phyloP scores from a whole-genome alignment of 2,888 invertebrate genomes.

The Galerucella nymphaeae region DNA sequence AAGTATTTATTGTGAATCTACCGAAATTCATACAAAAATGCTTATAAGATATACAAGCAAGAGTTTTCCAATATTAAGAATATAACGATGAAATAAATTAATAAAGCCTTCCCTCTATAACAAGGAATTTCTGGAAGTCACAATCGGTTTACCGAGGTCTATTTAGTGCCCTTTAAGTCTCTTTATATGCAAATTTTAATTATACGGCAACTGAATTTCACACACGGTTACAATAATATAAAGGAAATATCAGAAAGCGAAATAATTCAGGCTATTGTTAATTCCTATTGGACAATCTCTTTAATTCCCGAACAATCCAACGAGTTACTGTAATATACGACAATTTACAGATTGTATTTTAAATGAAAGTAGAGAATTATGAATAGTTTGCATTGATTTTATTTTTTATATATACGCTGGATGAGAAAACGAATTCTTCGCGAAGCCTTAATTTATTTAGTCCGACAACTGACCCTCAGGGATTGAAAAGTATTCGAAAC shows the following conservation, averaged over 20 bases:
- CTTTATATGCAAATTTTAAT: background rate
- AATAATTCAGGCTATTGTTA: background rate
- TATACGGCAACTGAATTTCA: background rate
- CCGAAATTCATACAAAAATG: too few relatives aligned
- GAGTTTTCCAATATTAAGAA: too few relatives aligned
- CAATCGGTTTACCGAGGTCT: background rate
- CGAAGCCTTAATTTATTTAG: constrained; percentile 5
- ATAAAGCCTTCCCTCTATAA: background rate
- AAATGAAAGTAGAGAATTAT: too few relatives aligned
- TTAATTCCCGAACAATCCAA: background rate
- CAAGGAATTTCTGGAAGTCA: background rate
- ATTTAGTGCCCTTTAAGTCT: background rate
- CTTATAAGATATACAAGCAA: too few relatives aligned
- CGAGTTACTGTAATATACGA: background rate
- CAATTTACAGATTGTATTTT: too few relatives aligned
- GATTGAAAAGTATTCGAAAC: constrained; percentile 9
- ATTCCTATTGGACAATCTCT: background rate
- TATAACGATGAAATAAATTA: too few relatives aligned
- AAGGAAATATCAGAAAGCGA: background rate
- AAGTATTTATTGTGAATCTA: too few relatives aligned
- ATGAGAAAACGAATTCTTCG: background rate
- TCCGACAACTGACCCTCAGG: background rate
- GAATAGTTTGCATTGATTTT: too few relatives aligned
- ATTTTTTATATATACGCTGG: too few relatives aligned
- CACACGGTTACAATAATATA: background rate